Evolutionary conservation across 2,113 vertebrate species (phyloP).

Genomic region (Isurus oxyrinchus): DNA sequence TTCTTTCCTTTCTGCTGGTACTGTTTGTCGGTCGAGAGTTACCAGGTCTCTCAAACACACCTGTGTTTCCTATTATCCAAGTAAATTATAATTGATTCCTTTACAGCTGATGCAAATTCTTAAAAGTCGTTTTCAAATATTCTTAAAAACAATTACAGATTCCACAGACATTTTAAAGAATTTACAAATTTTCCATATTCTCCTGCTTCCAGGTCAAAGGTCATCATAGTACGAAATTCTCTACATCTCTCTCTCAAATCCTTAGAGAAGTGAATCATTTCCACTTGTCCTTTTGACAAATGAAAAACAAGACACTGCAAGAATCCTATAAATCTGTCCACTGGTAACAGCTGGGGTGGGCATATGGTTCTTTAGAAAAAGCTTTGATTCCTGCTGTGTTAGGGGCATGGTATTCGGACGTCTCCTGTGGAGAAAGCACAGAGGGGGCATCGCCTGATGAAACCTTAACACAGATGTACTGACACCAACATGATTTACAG

Average conservation of each 20-base stretch:
- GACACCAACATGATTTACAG: background rate
- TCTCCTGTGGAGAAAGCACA: background rate
- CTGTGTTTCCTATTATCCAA: background rate
- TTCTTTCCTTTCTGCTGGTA: background rate
- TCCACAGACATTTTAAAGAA: background rate
- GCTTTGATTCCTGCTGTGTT: background rate
- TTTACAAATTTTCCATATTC: background rate
- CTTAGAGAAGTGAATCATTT: background rate
- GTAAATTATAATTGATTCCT: background rate
- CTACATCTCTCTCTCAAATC: background rate
- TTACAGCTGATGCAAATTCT: background rate
- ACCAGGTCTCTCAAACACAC: background rate
- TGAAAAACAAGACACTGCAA: background rate
- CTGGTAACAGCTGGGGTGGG: background rate
- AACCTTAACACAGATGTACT: background rate
- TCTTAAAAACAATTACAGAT: background rate
- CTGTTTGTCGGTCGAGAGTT: background rate
- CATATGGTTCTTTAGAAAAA: background rate
- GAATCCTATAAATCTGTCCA: background rate
- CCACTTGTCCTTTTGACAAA: background rate
- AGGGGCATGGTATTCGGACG: background rate
- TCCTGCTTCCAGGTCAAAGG: background rate
- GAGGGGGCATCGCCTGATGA: background rate
- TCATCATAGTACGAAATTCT: background rate
- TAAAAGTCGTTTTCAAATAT: background rate